Base-by-base conservation (phyloP, 2,888 invertebrate genomes). In the Drosophila paramelanica region DNA sequence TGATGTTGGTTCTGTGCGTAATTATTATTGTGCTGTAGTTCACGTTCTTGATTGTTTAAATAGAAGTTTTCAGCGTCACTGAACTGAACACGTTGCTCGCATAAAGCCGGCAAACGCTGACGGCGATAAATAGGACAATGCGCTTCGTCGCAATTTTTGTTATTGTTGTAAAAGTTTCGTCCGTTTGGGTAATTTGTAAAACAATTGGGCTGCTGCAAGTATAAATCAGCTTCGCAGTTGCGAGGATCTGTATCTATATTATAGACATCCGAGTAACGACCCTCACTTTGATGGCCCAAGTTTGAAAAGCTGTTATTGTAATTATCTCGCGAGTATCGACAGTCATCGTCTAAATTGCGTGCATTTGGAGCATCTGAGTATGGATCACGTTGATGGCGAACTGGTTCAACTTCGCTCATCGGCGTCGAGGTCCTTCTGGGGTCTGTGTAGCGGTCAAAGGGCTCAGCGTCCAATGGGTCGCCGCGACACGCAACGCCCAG, bases 341-440 rank as follows among this genome's bases (percentile, higher is more conserved):
- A 11, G 17, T 20, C 4, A 1, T 3, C 10, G 4, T 36, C 10
- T 0, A 3, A 1, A 20, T 46, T 17, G 6, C 38, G 20, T 11
- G 42, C 17, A 39, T 36, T 23, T 7, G 43, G 20, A 0, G 4
- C 13, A 4, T 52, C 14, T 2, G 4, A n/a, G 42, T 7, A 5
- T 10, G 17, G 1, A 4, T 13, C 14, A 1, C 14, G 41, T 4
- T 0, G 10, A 0, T 6, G 33, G 23, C 1, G 7, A 1, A 7
- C 5, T 3, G 1, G 1, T 5, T 38, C 11, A 5, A 0, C 4
- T 1, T 10, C 14, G 0, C 7, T 1, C 31, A 39, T 3, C 2
- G 73, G 55, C 7, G 51, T 41, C 0, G 73, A 67, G 2, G 11
- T 33, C 38, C 11, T 13, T 10, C 1, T 5, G 4, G 1, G n/a